These are phyloP conservation scores for Glaucopsyche alexis DNA, from an alignment of 2,888 invertebrate genomes.

Conservation along the genomic window DNA sequence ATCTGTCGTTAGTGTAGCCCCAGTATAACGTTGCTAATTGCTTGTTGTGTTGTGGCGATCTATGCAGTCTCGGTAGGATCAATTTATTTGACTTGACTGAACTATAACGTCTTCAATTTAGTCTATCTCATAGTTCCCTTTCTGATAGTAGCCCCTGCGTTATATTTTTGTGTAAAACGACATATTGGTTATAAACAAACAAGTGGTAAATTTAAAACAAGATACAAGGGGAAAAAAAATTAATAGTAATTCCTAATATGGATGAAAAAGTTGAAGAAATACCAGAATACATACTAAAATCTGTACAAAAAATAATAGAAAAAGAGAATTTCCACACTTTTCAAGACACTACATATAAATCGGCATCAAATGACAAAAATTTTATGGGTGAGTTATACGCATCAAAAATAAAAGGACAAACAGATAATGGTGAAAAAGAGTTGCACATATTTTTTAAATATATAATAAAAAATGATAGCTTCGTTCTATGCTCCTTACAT, in stretches of 20 bases:
- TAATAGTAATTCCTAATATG: neutral
- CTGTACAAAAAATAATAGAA: conserved; percentile 42
- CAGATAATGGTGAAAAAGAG: conserved; percentile 47
- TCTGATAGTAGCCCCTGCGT: neutral
- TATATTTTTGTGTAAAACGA: too few relatives aligned
- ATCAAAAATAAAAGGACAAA: conserved; percentile 51
- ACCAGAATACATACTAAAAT: conserved; percentile 42
- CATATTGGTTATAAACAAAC: too few relatives aligned
- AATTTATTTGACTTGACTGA: neutral
- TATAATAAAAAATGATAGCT: conserved; percentile 39
- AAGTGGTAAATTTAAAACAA: neutral
- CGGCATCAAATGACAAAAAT: conserved; percentile 52
- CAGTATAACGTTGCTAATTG: neutral
- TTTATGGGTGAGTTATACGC: conserved; percentile 51
- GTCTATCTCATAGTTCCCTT: neutral
- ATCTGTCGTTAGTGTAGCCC: too few relatives aligned
- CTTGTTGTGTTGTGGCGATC: neutral
- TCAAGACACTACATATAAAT: conserved; percentile 39
- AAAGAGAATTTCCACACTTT: conserved; percentile 45
- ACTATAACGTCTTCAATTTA: neutral
- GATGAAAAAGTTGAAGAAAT: conserved; percentile 23
- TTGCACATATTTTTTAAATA: conserved; percentile 54
- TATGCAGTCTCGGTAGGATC: neutral
- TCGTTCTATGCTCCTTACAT: conserved; percentile 35
- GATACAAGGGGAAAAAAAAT: neutral